phyloP scores from a whole-genome alignment of 53 echinoderm and acorn worm species.

The Echinometra lucunter region DNA sequence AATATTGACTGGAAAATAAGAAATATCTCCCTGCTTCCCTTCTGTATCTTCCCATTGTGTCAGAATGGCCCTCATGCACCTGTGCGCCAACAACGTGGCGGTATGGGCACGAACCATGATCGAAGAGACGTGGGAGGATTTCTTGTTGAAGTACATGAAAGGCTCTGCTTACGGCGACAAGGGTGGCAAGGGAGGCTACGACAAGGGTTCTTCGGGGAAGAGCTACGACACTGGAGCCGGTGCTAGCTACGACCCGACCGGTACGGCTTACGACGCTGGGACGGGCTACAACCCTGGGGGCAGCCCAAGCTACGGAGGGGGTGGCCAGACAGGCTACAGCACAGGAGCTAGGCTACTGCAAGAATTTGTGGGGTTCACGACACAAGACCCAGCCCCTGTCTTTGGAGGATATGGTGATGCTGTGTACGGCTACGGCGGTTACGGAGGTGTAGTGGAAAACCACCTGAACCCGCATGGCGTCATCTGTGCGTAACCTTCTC shows the following conservation, averaged over 20 bases:
- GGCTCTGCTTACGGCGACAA: slow-evolving; percentile 64
- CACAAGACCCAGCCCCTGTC: background rate
- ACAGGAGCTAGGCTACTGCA: slow-evolving; percentile 33
- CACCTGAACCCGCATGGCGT: slow-evolving; percentile 32
- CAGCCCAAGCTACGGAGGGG: background rate
- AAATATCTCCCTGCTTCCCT: background rate
- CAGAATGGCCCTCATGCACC: slow-evolving; percentile 92
- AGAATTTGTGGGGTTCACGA: slow-evolving; percentile 23
- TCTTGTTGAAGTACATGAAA: slow-evolving; percentile 91
- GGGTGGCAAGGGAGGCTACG: slow-evolving; percentile 54
- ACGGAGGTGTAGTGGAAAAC: slow-evolving; percentile 33
- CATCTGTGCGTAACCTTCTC: slow-evolving; percentile 51
- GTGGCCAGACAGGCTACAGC: background rate
- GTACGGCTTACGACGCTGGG: slow-evolving; percentile 30
- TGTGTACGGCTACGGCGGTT: slow-evolving; percentile 48
- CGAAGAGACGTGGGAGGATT: slow-evolving; percentile 98
- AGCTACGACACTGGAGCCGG: slow-evolving; percentile 43
- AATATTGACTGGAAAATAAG: background rate
- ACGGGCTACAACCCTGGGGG: slow-evolving; percentile 11
- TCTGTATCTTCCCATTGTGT: background rate
- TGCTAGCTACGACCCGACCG: slow-evolving; percentile 7
- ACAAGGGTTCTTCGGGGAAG: slow-evolving; percentile 62
- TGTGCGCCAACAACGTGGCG: slow-evolving; percentile 91
- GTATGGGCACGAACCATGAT: slow-evolving; percentile 91
- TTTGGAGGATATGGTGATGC: slow-evolving; percentile 25